Evolutionary conservation across 2,797 vertebrate species (phyloP), one percentile per base, ranked within the genome.

Genomic region (Sebastes wilsoni): DNA sequence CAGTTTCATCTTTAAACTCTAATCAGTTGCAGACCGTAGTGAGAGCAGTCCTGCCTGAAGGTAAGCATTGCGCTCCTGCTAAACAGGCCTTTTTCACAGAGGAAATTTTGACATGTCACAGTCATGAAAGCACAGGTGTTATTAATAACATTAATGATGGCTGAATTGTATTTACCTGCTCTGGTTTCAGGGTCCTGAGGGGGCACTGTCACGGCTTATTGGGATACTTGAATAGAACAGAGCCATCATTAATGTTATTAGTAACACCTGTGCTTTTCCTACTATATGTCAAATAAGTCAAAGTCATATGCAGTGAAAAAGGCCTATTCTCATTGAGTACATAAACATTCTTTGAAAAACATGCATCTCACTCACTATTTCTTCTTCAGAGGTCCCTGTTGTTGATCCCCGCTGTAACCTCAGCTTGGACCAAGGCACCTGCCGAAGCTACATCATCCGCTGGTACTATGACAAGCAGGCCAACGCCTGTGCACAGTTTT

Each of bases 401-500:
- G 25, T 85, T 46, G 91, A 94, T 59, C 82, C 93, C 1, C 93
- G 85, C 71, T 97, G 96, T 93, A 87, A 81, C 54, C 89, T 96
- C 46, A 87, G 14, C 67, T 91, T 97, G 88, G 94, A 96, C 38
- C 96, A 97, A 93, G 96, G 98, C 36, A 82, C 94, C 10, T 97
- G 97, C 76, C 89, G 96, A 83, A 89, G 93, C 3, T 97, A 97
- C 34, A 83, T 79, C 32, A 97, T 97, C 85, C 92, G 92, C 75
- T 97, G 97, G 96, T 97, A 97, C 71, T 97, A 97, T 1, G 96
- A 97, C 78, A 95, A 94, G 83, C 96, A 97, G 83, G 96, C 96
- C 66, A 97, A 99, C 25, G 91, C 97, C 46, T 98, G 96, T 77
- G 97, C 96, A 84, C 96, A 97, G 93, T 98, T 98, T 93, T 98